Evolutionary conservation across 1,140 invertebrate species (phyloP).

Genomic region (Cyphomyrmex costatus): DNA sequence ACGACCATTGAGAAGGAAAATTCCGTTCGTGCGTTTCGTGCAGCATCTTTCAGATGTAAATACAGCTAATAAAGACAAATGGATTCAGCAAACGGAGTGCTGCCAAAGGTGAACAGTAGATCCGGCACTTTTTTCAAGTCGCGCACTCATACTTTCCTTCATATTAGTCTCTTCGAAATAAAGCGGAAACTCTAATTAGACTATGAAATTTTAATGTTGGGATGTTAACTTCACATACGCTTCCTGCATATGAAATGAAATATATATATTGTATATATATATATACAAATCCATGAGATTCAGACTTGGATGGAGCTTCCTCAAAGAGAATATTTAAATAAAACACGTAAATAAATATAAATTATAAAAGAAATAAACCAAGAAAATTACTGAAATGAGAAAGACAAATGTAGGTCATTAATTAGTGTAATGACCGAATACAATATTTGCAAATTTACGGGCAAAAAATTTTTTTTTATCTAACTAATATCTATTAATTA

Average conservation of each 20-base stretch:
- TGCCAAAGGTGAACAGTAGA: background rate
- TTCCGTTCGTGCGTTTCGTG: conserved; percentile 16
- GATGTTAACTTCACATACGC: too few species aligned
- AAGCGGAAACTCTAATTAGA: too few species aligned
- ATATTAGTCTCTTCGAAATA: too few species aligned
- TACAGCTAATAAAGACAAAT: conserved; percentile 49
- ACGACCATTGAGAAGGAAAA: conserved; percentile 20
- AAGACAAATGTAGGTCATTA: background rate
- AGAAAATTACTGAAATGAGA: background rate
- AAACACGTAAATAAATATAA: conserved; percentile 3
- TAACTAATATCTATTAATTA: background rate
- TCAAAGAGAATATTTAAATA: background rate
- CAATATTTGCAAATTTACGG: background rate
- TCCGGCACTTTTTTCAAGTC: conserved; percentile 11
- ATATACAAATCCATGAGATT: background rate
- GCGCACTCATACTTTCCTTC: background rate
- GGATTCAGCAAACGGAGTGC: conserved; percentile 10
- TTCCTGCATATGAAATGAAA: background rate
- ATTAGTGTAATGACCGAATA: background rate
- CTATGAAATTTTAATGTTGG: too few species aligned
- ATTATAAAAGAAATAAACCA: background rate
- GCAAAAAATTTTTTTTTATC: background rate
- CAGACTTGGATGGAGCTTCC: background rate
- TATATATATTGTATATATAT: too few species aligned
- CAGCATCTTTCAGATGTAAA: conserved; percentile 48